Percentiles rank a stretch among this genome's conserved stretches.
phyloP scores from a whole-genome alignment of 2,113 vertebrate species.

The Microcebus griseorufus region DNA sequence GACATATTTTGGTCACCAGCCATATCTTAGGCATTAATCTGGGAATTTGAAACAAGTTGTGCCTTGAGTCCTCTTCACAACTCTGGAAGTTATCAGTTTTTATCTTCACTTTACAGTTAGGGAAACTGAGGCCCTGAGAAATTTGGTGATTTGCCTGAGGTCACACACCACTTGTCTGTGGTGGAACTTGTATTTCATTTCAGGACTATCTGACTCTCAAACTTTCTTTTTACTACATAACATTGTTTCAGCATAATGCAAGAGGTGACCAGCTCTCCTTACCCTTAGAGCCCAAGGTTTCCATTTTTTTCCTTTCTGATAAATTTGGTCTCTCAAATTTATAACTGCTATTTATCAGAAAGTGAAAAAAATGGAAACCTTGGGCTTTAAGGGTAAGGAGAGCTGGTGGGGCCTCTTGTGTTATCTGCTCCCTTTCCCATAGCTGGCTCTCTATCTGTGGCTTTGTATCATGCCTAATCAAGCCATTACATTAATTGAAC shows the following conservation, averaged over 20 bases:
- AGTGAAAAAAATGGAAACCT: too few species aligned
- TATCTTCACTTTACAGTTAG: neutral
- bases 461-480: neutral
- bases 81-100: neutral
- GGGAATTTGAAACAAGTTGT: neutral
- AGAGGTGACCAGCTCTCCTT: neutral
- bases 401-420: too few species aligned
- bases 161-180: neutral
- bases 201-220: neutral
- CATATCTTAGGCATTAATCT: neutral
- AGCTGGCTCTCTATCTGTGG: neutral
- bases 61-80: neutral
- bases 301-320: neutral
- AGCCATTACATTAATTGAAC: neutral
- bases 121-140: neutral
- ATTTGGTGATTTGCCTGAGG: neutral
- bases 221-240: neutral
- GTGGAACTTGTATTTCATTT: neutral
- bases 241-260: neutral
- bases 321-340: constrained; percentile 11
- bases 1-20: neutral
- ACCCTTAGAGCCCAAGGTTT: neutral
- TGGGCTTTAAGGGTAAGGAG: too few species aligned
- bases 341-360: too few species aligned
- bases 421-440: neutral